Conservation (phyloP, 2,797 vertebrate genomes). For the Chromis chromis region DNA sequence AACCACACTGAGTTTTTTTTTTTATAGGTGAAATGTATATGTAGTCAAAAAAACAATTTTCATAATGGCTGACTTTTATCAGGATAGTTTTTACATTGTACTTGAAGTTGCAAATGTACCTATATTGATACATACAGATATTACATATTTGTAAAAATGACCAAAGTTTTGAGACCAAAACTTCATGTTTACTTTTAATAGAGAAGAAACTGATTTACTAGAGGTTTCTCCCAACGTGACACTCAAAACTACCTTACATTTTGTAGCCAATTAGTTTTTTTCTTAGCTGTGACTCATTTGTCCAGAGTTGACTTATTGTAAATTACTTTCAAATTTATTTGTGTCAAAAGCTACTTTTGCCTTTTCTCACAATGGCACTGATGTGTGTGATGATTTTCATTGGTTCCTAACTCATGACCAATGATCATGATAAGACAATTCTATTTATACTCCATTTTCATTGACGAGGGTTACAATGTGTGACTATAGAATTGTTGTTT, state of each 20-base stretch:
- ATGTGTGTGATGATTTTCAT: conserved; percentile 28
- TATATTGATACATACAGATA: conserved; percentile 30
- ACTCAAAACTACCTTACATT: conserved; percentile 67
- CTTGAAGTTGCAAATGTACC: conserved; percentile 55
- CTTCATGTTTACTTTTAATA: conserved; percentile 35
- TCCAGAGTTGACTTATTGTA: background rate
- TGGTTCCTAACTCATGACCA: background rate
- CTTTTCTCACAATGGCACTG: conserved; percentile 50
- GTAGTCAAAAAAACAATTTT: conserved; percentile 14
- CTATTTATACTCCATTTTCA: conserved; percentile 64
- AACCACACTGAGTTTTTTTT: conserved; percentile 30
- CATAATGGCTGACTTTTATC: conserved; percentile 23
- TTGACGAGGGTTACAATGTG: conserved; percentile 42
- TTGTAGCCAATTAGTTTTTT: conserved; percentile 19
- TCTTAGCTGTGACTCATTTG: background rate
- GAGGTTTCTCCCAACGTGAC: conserved; percentile 72
- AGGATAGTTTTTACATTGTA: conserved; percentile 38
- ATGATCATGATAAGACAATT: conserved; percentile 42
- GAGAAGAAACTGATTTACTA: conserved; percentile 49
- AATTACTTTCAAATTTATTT: conserved; percentile 14
- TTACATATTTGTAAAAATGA: conserved; percentile 48
- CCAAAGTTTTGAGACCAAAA: conserved; percentile 85
- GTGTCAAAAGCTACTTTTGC: conserved; percentile 43
- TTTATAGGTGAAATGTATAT: conserved; percentile 17
- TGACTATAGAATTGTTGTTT: conserved; percentile 19